Base-by-base conservation (phyloP, 2,888 invertebrate genomes). In the Lasioglossum zephyrum region DNA sequence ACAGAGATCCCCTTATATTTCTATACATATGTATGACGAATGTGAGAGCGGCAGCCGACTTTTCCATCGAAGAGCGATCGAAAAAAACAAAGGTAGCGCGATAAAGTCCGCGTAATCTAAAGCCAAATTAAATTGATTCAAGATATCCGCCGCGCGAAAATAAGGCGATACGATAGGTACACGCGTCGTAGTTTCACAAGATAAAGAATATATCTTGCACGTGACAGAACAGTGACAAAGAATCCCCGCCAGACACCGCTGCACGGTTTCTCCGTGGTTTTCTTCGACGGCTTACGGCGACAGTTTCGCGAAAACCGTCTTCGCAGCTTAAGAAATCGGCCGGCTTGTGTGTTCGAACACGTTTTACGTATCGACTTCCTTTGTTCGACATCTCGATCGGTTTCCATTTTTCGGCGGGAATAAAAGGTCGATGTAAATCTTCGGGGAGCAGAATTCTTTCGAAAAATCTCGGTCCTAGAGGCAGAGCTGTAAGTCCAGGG, bases 101-200 rank as follows among this genome's bases (percentile, higher is more conserved):
- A 86, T 86, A 83, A 79, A 73, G 57, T 31, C 4, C 69, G n/a
- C 63, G 82, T 76, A 86, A 87, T 87, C 86, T 86, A 82, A 80
- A 86, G 86, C 86, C 74, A 87, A 83, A 83, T 87, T 82, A 87
- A 86, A 83, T 86, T 86, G 87, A 86, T 86, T 86, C 77, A 86
- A 87, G 86, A 86, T 86, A 86, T 78, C 77, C 63, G 18, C 39
- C 44, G 69, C 60, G 76, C 76, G 78, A 77, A 83, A 73, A 81
- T 81, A 81, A 79, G 72, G 63, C 81, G 79, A 80, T 66, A 72
- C 82, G 70, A 18, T 41, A 84, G 69, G 53, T 49, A 79, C 66
- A 36, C 66, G 60, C 72, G 53, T 26, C 73, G 73, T 49, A 72
- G 82, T 77, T 79, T 74, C 44, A 79, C 41, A 18, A 81, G 81